These are phyloP conservation scores for Podotricha telesiphe DNA, from an alignment of 2,888 invertebrate genomes.

Conservation along the genomic window DNA sequence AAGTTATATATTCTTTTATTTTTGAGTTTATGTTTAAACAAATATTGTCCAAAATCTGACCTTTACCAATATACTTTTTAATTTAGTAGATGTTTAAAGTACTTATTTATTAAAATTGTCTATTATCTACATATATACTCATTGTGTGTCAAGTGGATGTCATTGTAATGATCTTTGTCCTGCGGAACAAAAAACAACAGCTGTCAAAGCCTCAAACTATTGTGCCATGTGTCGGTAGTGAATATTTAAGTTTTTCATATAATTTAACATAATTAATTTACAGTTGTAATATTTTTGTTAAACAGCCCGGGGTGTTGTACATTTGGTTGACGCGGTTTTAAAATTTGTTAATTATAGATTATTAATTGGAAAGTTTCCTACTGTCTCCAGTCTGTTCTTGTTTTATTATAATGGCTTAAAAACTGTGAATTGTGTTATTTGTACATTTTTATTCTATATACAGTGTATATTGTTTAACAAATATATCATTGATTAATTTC, in stretches of 20 bases:
- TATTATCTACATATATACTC: background rate
- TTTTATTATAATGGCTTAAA: background rate
- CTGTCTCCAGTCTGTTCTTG: slow-evolving; percentile 23
- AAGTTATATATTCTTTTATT: no score
- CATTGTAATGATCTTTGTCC: background rate
- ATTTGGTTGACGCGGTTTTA: slow-evolving; percentile 59
- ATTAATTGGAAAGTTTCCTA: slow-evolving; percentile 48
- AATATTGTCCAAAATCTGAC: no score
- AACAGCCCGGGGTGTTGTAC: slow-evolving; percentile 64
- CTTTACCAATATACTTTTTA: no score
- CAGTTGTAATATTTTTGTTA: slow-evolving; percentile 50
- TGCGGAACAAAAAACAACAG: slow-evolving; percentile 47
- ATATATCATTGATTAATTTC: no score
- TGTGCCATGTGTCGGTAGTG: slow-evolving; percentile 54
- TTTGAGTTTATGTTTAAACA: no score
- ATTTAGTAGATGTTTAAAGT: no score
- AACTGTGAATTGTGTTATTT: no score
- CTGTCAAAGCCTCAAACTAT: slow-evolving; percentile 54
- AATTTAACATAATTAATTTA: slow-evolving; percentile 54
- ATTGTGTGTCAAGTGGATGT: slow-evolving; percentile 1
- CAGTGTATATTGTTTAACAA: no score
- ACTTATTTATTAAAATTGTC: background rate
- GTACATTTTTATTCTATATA: no score
- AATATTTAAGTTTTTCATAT: slow-evolving; percentile 47
- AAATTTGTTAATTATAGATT: slow-evolving; percentile 30